Evolutionary conservation across 2,797 vertebrate genomes (phyloP), one percentile per base, ranked within the genome.

Genomic region (Melanotaenia maccullochi): DNA sequence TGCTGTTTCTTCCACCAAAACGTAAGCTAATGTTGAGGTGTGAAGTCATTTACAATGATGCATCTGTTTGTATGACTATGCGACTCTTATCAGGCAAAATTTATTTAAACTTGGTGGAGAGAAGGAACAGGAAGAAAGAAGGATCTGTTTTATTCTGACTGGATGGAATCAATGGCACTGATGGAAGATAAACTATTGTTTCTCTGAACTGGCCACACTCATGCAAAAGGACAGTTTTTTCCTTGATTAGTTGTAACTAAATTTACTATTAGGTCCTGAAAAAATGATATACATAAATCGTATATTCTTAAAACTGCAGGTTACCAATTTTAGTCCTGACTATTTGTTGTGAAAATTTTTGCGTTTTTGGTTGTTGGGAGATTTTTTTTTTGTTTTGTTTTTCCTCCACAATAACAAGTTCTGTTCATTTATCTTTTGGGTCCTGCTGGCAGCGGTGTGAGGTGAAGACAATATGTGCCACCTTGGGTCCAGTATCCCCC

Each of bases 371-470:
- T 44, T 47, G 14, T 47, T 22, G 14, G 12, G n/a, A 42, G 14
- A 42, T 40, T 40, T 40, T 14, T 38, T 3, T 30, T 30, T 30
- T 30, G 30, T 30, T 30, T 30, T 35, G 9, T 30, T 32, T 38
- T 20, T 49, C n/a, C 66, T 44, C 25, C 16, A 60, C 32, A 28
- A 33, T 18, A 38, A 38, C 32, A 30, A 51, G 35, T 13, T 62
- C 24, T 40, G 24, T 44, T 62, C 51, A 56, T 72, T 65, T n/a
- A 30, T 65, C 33, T 64, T 51, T 22, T 14, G 14, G 24, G 14
- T 2, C 24, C 49, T 22, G 42, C 55, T 8, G 33, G 55, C 55
- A 13, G 51, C 9, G 47, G 20, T 9, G 47, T 11, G 47, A n/a
- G 20, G 20, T 8, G 47, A 8, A 25, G 60, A 25, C 32, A 38